Base-by-base conservation (phyloP, 2,113 vertebrate genomes). In the Gadus chalcogrammus region DNA sequence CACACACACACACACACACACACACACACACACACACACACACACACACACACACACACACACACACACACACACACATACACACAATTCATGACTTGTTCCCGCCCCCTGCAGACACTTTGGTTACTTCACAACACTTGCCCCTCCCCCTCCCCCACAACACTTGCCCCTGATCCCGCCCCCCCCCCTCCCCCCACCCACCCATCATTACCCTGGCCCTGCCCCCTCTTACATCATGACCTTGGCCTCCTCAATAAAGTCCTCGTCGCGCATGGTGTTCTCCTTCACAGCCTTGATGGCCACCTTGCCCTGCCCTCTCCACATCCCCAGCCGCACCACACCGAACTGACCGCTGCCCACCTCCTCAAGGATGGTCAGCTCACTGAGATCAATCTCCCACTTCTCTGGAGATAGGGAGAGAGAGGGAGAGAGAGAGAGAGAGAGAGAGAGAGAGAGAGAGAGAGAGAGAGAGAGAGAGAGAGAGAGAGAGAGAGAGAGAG, bases 241-340 rank as follows among this genome's bases (percentile, higher is more conserved):
- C 82, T 93, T 92, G 58, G 93, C 93, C 71, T 94, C 93, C 72
- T 94, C 92, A 0, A 93, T 90, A 81, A 94, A 94, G 67, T 94
- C 93, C 7, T 94, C 93, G 82, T 93, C 92, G n/a, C 88, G 91
- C 97, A 99, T 99, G 0, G 97, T 94, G 0, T 95, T 95, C 64
- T 95, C 93, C 4, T 92, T 90, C 65, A 99, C 96, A n/a, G 95
- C 92, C 83, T 99, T 99, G 84, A 99, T 97, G 58, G 97, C 97
- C 22, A 99, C 97, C 80, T 93, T 95, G 73, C 95, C 94, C 82
- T 96, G 92, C 0, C 92, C 93, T 55, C 95, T 90, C 96, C 96
- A 99, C 74, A 95, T 97, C 20, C 97, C 97, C 0, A 98, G 93
- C 11, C 92, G 90, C 64, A 99, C 97, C 15, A 97, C 90, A 0